These are phyloP conservation scores for Proterorhinus semilunaris DNA, from an alignment of 2,113 vertebrate genomes.

Conservation along the genomic window DNA sequence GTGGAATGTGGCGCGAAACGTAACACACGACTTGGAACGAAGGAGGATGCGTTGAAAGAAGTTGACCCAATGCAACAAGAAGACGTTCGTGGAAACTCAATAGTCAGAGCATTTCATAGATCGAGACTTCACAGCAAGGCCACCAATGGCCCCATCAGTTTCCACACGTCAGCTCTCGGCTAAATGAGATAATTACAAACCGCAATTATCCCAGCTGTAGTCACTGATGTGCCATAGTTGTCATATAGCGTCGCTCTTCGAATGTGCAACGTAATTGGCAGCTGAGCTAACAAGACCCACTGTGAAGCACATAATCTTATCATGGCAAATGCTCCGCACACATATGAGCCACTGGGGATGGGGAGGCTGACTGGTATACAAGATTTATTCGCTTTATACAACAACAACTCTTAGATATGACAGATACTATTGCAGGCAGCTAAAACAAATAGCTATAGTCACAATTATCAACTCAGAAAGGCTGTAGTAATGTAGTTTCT, in stretches of 20 bases:
- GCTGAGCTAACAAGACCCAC: slow-evolving; percentile 20
- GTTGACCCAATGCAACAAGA: too few species aligned
- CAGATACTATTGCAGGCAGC: too few species aligned
- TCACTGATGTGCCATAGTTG: slow-evolving; percentile 18
- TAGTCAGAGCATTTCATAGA: background rate
- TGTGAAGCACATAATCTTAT: slow-evolving; percentile 39
- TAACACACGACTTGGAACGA: too few species aligned
- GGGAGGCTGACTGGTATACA: slow-evolving; percentile 16
- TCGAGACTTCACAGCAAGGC: too few species aligned
- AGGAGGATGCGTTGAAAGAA: too few species aligned
- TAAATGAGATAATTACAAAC: background rate
- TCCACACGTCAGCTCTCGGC: background rate
- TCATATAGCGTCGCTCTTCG: slow-evolving; percentile 35
- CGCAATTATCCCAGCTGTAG: slow-evolving; percentile 33
- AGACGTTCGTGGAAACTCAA: background rate
- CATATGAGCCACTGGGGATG: slow-evolving; percentile 25
- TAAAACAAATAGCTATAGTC: too few species aligned
- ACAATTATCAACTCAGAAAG: too few species aligned
- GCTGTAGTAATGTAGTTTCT: too few species aligned
- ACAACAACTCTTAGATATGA: too few species aligned
- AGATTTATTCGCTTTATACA: too few species aligned
- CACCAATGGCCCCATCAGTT: background rate
- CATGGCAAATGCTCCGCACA: slow-evolving; percentile 18
- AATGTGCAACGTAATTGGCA: slow-evolving; percentile 17
- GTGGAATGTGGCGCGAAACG: background rate